A percentile compares a stretch with the other conserved stretches of the same genome.
Evolutionary conservation across 2,113 vertebrate genomes (phyloP).

Genomic region (Anthoscopus minutus): DNA sequence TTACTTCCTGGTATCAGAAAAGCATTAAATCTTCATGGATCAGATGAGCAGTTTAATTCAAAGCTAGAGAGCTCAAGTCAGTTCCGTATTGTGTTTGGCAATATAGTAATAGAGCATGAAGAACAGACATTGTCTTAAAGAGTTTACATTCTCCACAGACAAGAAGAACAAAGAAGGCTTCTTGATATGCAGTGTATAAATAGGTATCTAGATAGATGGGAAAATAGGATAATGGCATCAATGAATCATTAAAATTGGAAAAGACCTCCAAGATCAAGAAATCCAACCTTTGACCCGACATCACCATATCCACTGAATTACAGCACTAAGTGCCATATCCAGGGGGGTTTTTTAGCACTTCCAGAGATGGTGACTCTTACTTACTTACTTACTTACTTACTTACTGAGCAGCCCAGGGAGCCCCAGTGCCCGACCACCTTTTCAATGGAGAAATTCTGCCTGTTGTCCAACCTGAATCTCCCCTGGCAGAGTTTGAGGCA

Average conservation of each 20-base stretch:
- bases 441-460: neutral
- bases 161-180: neutral
- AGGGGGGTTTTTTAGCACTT: neutral
- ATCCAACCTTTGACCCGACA: neutral
- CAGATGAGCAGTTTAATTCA: conserved; percentile 11
- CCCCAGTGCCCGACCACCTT: fast-evolving
- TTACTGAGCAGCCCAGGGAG: neutral
- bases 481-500: neutral
- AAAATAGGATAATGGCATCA: neutral
- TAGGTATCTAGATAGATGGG: neutral
- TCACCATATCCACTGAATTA: neutral
- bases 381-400: too few species aligned
- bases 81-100: neutral
- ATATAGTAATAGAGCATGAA: neutral
- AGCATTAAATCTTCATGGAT: neutral
- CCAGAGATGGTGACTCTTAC: neutral
- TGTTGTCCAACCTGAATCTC: neutral
- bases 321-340: neutral
- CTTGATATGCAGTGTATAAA: neutral
- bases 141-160: neutral
- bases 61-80: conserved; percentile 28
- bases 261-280: neutral
- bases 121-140: neutral
- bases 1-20: neutral
- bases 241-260: neutral